Evolutionary conservation across 2,797 vertebrate genomes (phyloP), one percentile per base, ranked within the genome.

Genomic region (Prunella strophiata): DNA sequence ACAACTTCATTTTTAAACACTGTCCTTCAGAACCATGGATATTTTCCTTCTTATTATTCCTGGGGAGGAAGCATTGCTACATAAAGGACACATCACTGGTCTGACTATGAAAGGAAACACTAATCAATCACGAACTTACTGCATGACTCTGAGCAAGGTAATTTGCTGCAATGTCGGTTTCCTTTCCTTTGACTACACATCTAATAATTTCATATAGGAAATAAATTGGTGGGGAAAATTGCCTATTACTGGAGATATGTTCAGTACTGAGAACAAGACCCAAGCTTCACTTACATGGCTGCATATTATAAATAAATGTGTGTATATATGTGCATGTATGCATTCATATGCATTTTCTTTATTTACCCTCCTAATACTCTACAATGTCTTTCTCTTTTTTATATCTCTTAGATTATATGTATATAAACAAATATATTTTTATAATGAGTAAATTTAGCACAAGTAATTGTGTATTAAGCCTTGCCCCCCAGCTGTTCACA

Each of bases 321-420:
- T 20, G 1, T 42, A 5, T 7, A 5, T 27, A 6, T 32, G 5
- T 1, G 1, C 15, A 14, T 50, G 7, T 3, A 45, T 0, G 0
- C 10, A 47, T 32, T 68, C 27, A 30, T 20, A 47, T 6, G 18
- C 18, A 38, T 7, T 62, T 48, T 30, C 5, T 22, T 67, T 70
- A 23, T 32, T 29, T 21, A 36, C 0, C 1, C 0, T 27, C 19
- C 10, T 65, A 48, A 72, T 68, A 45, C 14, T 12, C 36, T 45
- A 29, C 15, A 63, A 34, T 26, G 3, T 48, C 34, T 51, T 9
- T 59, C 23, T 10, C 8, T 42, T 20, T 34, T 52, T 32, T 23
- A 22, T 55, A 8, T 71, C 29, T 48, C 6, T 57, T 48, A 65
- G 21, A 57, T n/a, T 0, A 43, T 62, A 50, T 17, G 50, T 16